phyloP scores from a whole-genome alignment of 2,113 vertebrate species.

The Mirounga angustirostris region DNA sequence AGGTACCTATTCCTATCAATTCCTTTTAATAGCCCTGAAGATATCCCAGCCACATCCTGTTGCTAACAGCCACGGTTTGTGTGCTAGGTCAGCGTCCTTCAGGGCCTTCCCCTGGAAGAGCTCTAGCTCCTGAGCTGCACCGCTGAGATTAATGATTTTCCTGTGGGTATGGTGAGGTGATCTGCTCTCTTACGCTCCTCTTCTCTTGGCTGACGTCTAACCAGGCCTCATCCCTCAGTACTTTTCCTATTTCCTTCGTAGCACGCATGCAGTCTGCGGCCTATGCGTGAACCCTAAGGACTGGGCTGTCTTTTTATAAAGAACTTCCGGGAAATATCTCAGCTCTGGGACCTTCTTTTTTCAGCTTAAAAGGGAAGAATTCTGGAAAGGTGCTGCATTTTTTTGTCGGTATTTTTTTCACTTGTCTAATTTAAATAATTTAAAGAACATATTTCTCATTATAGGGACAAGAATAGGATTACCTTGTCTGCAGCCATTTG shows the following conservation, averaged over 20 bases:
- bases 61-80: neutral
- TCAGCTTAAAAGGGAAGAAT: neutral
- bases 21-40: slow-evolving; percentile 61
- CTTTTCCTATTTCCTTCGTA: neutral
- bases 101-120: neutral
- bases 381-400: neutral
- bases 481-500: neutral
- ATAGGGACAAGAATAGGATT: neutral
- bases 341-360: neutral
- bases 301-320: neutral
- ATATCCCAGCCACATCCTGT: neutral
- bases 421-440: neutral
- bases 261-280: neutral
- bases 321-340: neutral
- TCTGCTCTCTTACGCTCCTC: neutral
- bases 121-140: neutral
- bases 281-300: neutral
- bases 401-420: neutral
- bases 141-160: neutral
- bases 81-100: neutral
- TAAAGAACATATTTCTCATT: slow-evolving; percentile 33
- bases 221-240: neutral
- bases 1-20: slow-evolving; percentile 55
- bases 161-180: neutral
- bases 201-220: neutral